Percentiles rank a stretch among this genome's conserved stretches.
These are phyloP conservation scores for Apocheima hispidaria DNA, from an alignment of 2,888 invertebrate species.

Conservation along the genomic window DNA sequence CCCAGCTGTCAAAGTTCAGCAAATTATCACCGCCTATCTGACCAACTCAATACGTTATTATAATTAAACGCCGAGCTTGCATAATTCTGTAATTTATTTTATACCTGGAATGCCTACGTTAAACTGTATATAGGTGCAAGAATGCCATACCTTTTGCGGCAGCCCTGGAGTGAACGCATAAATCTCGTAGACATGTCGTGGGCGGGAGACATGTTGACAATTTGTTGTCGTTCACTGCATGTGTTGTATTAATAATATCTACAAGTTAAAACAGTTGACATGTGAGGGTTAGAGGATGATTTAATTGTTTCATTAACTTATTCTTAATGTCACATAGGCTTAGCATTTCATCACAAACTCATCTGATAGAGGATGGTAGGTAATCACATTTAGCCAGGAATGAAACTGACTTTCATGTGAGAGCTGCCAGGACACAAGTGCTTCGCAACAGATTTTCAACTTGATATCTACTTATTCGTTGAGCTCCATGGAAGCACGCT, in stretches of 20 bases:
- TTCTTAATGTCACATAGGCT: no score
- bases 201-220: slow-evolving; percentile 82
- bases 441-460: no score
- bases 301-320: no score
- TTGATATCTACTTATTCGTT: no score
- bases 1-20: slow-evolving; percentile 27
- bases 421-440: no score
- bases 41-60: slow-evolving; percentile 12
- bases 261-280: slow-evolving; percentile 24
- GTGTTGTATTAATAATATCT: slow-evolving; percentile 45
- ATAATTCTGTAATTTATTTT: slow-evolving; percentile 15
- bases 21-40: slow-evolving; percentile 17
- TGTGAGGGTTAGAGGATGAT: background rate
- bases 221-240: slow-evolving; percentile 61
- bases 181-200: slow-evolving; percentile 79
- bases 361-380: no score
- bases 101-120: background rate
- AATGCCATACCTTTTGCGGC: slow-evolving; percentile 24
- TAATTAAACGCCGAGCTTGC: slow-evolving; percentile 22
- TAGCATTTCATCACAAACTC: no score
- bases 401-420: no score
- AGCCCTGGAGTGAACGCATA: slow-evolving; percentile 65
- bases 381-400: no score
- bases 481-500: no score
- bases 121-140: slow-evolving; percentile 8